A percentile compares a stretch with the other conserved stretches of the same genome.
phyloP scores from a whole-genome alignment of 2,113 vertebrate genomes.

The Tachysurus fulvidraco region DNA sequence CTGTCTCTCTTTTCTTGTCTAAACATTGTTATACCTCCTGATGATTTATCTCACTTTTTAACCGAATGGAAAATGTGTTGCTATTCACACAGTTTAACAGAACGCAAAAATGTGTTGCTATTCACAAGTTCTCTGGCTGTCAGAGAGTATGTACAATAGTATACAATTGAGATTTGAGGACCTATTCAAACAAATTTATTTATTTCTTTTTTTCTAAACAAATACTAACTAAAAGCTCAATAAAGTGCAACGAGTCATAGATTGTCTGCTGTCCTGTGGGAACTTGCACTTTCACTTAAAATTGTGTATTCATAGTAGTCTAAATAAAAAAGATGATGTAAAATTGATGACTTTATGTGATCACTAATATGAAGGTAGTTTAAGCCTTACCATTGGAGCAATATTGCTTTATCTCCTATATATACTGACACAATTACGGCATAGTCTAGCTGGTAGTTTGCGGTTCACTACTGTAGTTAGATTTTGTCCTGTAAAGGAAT shows the following conservation, averaged over 20 bases:
- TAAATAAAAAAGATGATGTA: not conserved
- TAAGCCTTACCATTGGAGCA: not conserved
- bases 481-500: not conserved
- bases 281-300: not conserved
- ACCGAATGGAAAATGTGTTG: constrained; percentile 41
- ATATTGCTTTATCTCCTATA: too few relatives aligned
- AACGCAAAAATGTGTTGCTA: constrained; percentile 45
- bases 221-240: constrained; percentile 27
- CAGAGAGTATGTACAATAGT: constrained; percentile 31
- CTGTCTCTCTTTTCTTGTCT: constrained; percentile 26
- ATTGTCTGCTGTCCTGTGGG: too few relatives aligned
- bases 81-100: constrained; percentile 44
- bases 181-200: constrained; percentile 43
- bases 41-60: constrained; percentile 38
- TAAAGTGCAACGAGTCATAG: not conserved
- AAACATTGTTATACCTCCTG: constrained; percentile 27
- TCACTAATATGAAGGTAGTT: not conserved
- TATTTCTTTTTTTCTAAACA: constrained; percentile 38
- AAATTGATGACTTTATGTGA: not conserved
- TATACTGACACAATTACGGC: not conserved
- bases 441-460: not conserved
- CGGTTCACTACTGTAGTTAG: not conserved
- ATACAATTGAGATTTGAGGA: constrained; percentile 46
- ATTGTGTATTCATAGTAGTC: not conserved
- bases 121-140: constrained; percentile 37